Percentiles rank a stretch among this genome's conserved stretches.
Conservation (phyloP, 2,113 vertebrate genomes). For the Calonectris borealis region DNA sequence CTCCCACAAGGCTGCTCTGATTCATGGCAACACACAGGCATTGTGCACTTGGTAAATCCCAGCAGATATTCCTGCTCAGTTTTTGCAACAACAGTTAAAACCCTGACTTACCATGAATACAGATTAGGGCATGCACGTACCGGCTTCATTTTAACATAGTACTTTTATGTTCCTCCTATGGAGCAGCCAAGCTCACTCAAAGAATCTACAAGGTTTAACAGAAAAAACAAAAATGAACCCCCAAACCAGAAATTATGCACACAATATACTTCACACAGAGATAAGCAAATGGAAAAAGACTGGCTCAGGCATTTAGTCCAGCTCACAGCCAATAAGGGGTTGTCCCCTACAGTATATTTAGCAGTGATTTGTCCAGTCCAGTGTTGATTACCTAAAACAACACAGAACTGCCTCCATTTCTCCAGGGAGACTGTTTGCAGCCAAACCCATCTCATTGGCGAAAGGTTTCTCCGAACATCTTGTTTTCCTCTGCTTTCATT, state of each 20-base stretch:
- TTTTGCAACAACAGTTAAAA: neutral
- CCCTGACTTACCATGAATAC: neutral
- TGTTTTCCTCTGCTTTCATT: neutral
- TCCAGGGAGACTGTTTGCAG: neutral
- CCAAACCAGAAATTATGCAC: neutral
- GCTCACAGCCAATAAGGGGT: neutral
- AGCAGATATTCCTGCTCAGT: neutral
- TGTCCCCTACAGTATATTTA: neutral
- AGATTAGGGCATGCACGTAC: neutral
- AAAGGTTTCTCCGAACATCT: neutral
- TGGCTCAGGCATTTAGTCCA: neutral
- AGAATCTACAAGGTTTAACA: neutral
- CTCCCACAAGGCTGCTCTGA: conserved; percentile 13
- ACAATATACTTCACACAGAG: neutral
- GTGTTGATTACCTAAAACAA: conserved; percentile 15
- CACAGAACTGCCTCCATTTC: neutral
- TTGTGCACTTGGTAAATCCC: neutral
- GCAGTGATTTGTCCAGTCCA: conserved; percentile 8
- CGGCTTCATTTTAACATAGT: neutral
- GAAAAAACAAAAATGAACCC: neutral
- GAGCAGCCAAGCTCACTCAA: neutral
- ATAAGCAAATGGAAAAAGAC: neutral
- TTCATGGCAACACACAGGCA: neutral
- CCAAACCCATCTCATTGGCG: neutral
- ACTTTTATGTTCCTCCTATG: neutral